Base-by-base conservation (phyloP, 2,113 vertebrate species). In the Perognathus longimembris region DNA sequence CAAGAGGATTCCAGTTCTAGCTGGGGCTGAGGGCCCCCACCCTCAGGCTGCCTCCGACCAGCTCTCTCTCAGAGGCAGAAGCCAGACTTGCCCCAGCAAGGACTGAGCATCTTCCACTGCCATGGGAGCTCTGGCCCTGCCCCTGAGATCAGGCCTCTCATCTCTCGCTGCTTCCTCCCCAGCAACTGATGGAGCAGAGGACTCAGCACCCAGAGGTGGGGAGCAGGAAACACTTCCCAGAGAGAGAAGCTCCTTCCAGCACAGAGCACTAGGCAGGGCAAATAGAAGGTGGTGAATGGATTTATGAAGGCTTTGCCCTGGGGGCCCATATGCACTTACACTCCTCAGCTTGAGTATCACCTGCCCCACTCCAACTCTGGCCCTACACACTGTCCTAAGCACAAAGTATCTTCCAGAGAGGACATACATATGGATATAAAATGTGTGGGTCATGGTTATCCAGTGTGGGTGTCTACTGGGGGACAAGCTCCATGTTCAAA, bases 251-350 rank as follows among this genome's bases (percentile, higher is more conserved):
- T n/a, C 6, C n/a, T n/a, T 38, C 61, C 14, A 67, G 34, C 59
- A 66, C 0, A 2, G 69, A 20, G 21, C 34, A 64, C 1, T 1
- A 0, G 2, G 4, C 14, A 22, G 36, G 24, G 24, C 12, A 11
- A 38, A 18, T 2, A 2, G 63, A 36, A 76, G 69, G 54, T 28
- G 14, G 12, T 50, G 36, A 54, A 9, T 74, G 34, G 40, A 45
- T 32, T 63, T 6, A 30, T 26, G 63, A 30, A 61, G 30, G 34
- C 10, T 28, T 26, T 36, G 5, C 24, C 3, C 17, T 73, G 26
- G 11, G 74, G 66, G 10, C 5, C n/a, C 4, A 0, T 28, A 1
- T 50, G 22, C 17, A 5, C 42, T 36, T 9, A 30, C 32, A n/a
- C 45, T 34, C 45, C 20, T 67, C 20, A 1, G 28, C 15, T 8